Conservation (phyloP, 64 coral and sea anemone species). For the Porites lutea region DNA sequence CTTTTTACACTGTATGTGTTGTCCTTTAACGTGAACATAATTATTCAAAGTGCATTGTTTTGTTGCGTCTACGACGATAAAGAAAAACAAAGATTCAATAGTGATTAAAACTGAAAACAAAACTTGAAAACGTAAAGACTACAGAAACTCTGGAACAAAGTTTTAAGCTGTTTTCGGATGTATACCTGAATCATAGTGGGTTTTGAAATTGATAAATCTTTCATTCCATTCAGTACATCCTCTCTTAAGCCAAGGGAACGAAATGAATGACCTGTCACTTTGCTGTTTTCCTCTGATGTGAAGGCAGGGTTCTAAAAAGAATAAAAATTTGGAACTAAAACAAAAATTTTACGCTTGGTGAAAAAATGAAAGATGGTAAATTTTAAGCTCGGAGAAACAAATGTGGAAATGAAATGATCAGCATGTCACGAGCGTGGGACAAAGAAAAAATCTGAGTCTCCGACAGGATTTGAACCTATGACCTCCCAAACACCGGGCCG, state of each 20-base stretch:
- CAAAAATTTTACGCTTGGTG: too few relatives aligned
- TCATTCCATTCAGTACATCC: slow-evolving; percentile 80
- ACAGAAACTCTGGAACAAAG: background rate
- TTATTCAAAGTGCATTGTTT: too few relatives aligned
- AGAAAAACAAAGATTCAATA: too few relatives aligned
- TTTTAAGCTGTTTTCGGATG: background rate
- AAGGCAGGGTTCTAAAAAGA: slow-evolving; percentile 88
- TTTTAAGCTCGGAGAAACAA: background rate
- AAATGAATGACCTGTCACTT: slow-evolving; percentile 68
- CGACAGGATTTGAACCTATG: too few relatives aligned
- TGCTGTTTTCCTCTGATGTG: slow-evolving; percentile 67
- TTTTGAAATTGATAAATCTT: slow-evolving; percentile 66
- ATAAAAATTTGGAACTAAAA: background rate
- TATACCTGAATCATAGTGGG: slow-evolving; percentile 93
- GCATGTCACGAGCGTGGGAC: too few relatives aligned
- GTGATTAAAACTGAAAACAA: too few relatives aligned
- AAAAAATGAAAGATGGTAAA: background rate
- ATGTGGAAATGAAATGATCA: too few relatives aligned
- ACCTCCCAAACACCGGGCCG: too few relatives aligned
- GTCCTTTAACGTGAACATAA: too few relatives aligned
- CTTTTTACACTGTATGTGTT: too few relatives aligned
- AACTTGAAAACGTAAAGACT: background rate
- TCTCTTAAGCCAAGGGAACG: slow-evolving; percentile 76
- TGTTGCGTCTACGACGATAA: too few relatives aligned
- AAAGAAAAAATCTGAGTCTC: too few relatives aligned